phyloP scores from a whole-genome alignment of 1,140 invertebrate species.

The Diachasma alloeum region DNA sequence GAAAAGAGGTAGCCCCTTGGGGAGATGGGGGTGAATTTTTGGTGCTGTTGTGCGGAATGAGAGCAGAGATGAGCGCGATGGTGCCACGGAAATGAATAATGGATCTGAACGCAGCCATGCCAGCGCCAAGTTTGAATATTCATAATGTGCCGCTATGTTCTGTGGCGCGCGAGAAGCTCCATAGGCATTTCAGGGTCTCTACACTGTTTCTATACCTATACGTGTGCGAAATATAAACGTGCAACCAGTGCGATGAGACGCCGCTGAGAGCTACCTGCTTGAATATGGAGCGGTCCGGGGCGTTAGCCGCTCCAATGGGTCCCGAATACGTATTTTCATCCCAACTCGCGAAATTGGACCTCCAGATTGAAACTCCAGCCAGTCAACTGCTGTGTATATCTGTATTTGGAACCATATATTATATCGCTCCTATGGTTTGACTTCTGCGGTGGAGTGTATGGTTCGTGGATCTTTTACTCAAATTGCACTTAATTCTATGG shows the following conservation, averaged over 20 bases:
- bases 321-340: constrained; percentile 38
- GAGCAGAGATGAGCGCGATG: constrained; percentile 35
- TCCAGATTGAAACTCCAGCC: constrained; percentile 42
- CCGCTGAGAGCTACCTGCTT: constrained; percentile 34
- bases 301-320: constrained; percentile 37
- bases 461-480: neutral
- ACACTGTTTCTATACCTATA: constrained; percentile 3
- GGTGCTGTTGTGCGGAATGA: constrained; percentile 9
- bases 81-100: constrained; percentile 59
- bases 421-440: neutral
- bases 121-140: constrained; percentile 57
- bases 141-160: constrained; percentile 46
- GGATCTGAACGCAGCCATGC: constrained; percentile 58
- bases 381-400: constrained; percentile 9
- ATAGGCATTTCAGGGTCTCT: constrained; percentile 1
- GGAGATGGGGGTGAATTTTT: neutral
- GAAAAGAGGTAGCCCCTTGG: neutral
- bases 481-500: neutral
- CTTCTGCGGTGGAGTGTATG: neutral
- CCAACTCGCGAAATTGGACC: constrained; percentile 40
- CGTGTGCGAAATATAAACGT: neutral
- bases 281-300: constrained; percentile 35
- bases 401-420: neutral
- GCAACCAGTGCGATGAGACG: neutral
- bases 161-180: constrained; percentile 16